Base-by-base conservation (phyloP, 1,140 invertebrate genomes). In the Leptestheria dahalacensis region DNA sequence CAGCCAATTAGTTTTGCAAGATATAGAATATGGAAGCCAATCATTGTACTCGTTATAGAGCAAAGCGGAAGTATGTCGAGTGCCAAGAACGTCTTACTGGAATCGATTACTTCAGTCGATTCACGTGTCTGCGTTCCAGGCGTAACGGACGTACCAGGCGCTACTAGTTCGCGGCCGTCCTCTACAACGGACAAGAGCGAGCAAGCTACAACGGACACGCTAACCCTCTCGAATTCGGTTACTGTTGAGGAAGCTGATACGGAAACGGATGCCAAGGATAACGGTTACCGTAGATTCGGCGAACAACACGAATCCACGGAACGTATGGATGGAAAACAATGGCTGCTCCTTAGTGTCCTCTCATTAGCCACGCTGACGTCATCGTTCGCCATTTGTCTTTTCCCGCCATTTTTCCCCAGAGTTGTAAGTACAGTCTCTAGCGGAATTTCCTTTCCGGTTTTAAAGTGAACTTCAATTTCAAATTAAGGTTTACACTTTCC, bases 341-440 rank as follows among this genome's bases (percentile, higher is more conserved):
- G 64, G 66, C 24, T 59, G 12, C 51, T 68, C 18, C 41, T 68
- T n/a, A 25, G 58, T 18, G 60, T 68, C 29, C 28, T 67, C 2
- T 64, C 62, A 15, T 26, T 65, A 23, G 65, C 58, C 4, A 64
- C 66, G 3, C 59, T 68, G 20, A 64, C 68, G 2, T 65, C 65
- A 11, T 65, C 65, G 15, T 64, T 68, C 57, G 61, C 68, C 20
- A 63, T 68, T 29, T 68, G 68, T 57, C 58, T 68, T 29, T 68
- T 68, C 54, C 68, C 68, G 12, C 68, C 68, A n/a, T 68, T 68
- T 50, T 68, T 66, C 47, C 68, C 68, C 3, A 64, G 57, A 59
- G 60, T 68, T 54, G 66, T 67, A 62, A 61, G 66, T 61, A 33
- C n/a, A n/a, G n/a, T n/a, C n/a, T n/a, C n/a, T n/a, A n/a, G n/a